Base-by-base conservation (phyloP, 2,888 invertebrate species). In the Drosophila kanekoi region DNA sequence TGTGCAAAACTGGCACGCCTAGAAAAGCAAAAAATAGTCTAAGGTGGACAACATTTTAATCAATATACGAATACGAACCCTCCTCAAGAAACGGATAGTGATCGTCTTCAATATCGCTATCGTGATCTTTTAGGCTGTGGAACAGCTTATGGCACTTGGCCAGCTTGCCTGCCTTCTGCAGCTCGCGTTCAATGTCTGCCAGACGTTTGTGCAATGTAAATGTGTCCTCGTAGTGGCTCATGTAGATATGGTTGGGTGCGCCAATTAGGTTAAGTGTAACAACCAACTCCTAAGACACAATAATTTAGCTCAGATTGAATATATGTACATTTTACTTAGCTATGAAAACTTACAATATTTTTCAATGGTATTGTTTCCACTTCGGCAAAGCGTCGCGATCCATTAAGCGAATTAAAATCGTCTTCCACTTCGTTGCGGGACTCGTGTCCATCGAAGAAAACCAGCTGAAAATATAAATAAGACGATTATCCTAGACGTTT, bases 381-480 rank as follows among this genome's bases (percentile, higher is more conserved):
- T 56, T 93, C 88, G 0, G 98, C 98, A 62, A 99, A 93, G 93
- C 98, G 96, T 72, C 96, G 94, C 0, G 99, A 96, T 0, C 99
- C 99, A 88, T 99, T 99, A 14, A 99, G 95, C 0, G 98, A 98
- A 93, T 99, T 99, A 0, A 93, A 94, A 0, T 95, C 94, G 0
- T 0, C 95, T 94, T 98, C 98, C 98, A 40, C 91, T 1, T 94
- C 91, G 1, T 94, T 91, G 91, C 98, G 98, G 0, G 99, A 98
- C 93, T 99, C 99, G 92, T 99, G 99, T 0, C 99, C 99, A 90
- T 99, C 99, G 89, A 99, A 98, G 93, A 99, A 99, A 78, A 99
- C 93, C 70, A 99, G 94, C 94, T 97, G 97, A 72, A 2, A 43
- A 9, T 0, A 32, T n/a, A 14, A 8, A 23, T 5, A 20, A 5